Conservation (phyloP, 2,888 invertebrate genomes). For the Glyphotaelius pellucidus region DNA sequence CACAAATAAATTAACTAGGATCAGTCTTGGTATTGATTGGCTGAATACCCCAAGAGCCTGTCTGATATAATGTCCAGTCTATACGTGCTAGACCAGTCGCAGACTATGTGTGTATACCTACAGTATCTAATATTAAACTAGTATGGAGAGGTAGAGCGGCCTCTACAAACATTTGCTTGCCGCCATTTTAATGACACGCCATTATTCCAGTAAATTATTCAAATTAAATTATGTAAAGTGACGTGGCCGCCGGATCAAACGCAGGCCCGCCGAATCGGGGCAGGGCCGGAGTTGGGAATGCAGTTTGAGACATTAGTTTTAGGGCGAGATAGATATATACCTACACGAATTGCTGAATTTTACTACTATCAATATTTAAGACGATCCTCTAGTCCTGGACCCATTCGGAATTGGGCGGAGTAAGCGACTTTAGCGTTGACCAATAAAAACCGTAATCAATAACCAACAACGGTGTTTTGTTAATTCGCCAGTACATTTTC, state of each 20-base stretch:
- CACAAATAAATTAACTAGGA: background rate
- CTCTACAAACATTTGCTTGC: slow-evolving; percentile 64
- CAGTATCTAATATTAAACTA: background rate
- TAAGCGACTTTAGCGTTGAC: no score
- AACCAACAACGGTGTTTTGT: no score
- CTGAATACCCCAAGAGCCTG: background rate
- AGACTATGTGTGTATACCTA: background rate
- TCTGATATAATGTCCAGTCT: background rate
- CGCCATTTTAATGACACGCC: slow-evolving; percentile 65
- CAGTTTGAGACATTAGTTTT: background rate
- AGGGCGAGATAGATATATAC: background rate
- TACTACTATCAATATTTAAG: no score
- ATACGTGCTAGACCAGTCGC: background rate
- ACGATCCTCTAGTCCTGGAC: no score
- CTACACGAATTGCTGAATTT: no score
- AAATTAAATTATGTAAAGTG: slow-evolving; percentile 65
- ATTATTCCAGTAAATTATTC: slow-evolving; percentile 65
- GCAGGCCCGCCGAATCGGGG: slow-evolving; percentile 30
- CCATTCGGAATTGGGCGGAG: no score
- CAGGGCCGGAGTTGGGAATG: slow-evolving; percentile 19
- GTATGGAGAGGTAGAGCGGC: slow-evolving; percentile 51
- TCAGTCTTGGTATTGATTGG: background rate
- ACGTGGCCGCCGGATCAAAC: slow-evolving; percentile 61
- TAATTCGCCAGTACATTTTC: no score
- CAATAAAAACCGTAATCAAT: no score